Evolutionary conservation across 2,888 invertebrate species (phyloP), one percentile per base, ranked within the genome.

Genomic region (Lasioglossum figueresi): DNA sequence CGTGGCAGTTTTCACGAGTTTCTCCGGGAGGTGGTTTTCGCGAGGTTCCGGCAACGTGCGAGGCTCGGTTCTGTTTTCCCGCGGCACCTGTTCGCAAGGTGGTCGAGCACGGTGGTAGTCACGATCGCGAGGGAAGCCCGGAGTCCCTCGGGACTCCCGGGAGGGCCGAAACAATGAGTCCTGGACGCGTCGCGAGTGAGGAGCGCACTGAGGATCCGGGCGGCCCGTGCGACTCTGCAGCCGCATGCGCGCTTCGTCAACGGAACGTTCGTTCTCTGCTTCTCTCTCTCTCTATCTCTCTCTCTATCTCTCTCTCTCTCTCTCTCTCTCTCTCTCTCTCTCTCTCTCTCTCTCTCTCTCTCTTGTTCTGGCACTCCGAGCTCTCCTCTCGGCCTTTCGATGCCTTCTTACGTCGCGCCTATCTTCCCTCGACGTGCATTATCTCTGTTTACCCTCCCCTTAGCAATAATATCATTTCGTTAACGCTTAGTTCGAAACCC

Each of bases 141-240:
- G 83, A 63, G 82, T 78, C 73, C 89, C 88, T 73, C 79, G 80
- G 82, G 83, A 82, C 76, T 84, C 88, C 83, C 84, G 86, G 84
- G 81, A 76, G 37, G 79, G 73, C 71, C 78, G 81, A 80, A 85
- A 83, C 84, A 87, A 23, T 48, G 81, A 90, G 91, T 93, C 90
- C 89, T 91, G 86, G 84, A 83, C 93, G 88, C 90, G 90, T 88
- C 89, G 92, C 92, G 92, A 91, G 92, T 91, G 88, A 93, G 90
- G 93, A 93, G 91, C 93, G 93, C 93, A 93, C 93, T 93, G 93
- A 93, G 85, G 91, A 93, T 93, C 93, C 93, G 92, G 93, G 93
- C 89, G 91, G 91, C 91, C 87, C 84, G 91, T 88, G 88, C 88
- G 89, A 86, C 52, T 52, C 88, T 87, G 88, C 90, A 86, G 87